Percentiles rank a stretch among this genome's conserved stretches.
These are phyloP conservation scores for Meandrusa payeni DNA, from an alignment of 2,888 invertebrate species.

Conservation along the genomic window DNA sequence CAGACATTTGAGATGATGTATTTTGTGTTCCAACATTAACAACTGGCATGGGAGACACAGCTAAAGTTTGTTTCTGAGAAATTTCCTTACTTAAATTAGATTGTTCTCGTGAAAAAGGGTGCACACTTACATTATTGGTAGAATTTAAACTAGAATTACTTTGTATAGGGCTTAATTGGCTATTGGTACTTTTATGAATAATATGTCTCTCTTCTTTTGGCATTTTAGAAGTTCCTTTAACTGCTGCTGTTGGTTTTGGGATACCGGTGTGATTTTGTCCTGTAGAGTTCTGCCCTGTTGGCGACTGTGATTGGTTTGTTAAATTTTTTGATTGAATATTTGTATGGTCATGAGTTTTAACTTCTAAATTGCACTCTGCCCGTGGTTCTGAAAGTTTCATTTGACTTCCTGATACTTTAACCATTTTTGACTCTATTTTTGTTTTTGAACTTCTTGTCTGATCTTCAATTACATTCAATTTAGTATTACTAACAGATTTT, in stretches of 20 bases:
- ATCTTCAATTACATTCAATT: constrained; percentile 72
- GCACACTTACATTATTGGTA: constrained; percentile 70
- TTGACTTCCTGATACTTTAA: constrained; percentile 72
- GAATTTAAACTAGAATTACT: constrained; percentile 81
- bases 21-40: constrained; percentile 53
- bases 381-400: constrained; percentile 63
- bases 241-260: constrained; percentile 95
- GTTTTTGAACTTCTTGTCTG: constrained; percentile 56
- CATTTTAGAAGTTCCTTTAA: constrained; percentile 93
- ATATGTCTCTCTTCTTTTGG: constrained; percentile 79
- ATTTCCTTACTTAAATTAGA: constrained; percentile 76
- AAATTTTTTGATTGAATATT: constrained; percentile 40
- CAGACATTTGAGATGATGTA: constrained; percentile 81
- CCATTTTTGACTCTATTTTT: constrained; percentile 66
- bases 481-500: constrained; percentile 71
- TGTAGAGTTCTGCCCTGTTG: constrained; percentile 63
- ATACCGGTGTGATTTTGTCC: constrained; percentile 82
- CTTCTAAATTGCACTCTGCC: constrained; percentile 45
- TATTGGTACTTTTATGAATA: constrained; percentile 78
- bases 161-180: constrained; percentile 79
- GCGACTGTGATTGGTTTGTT: constrained; percentile 44
- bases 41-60: constrained; percentile 89
- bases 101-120: constrained; percentile 73
- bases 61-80: constrained; percentile 75
- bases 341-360: constrained; percentile 44